Evolutionary conservation across 2,113 vertebrate genomes (phyloP).

Genomic region (Artemisiospiza belli): DNA sequence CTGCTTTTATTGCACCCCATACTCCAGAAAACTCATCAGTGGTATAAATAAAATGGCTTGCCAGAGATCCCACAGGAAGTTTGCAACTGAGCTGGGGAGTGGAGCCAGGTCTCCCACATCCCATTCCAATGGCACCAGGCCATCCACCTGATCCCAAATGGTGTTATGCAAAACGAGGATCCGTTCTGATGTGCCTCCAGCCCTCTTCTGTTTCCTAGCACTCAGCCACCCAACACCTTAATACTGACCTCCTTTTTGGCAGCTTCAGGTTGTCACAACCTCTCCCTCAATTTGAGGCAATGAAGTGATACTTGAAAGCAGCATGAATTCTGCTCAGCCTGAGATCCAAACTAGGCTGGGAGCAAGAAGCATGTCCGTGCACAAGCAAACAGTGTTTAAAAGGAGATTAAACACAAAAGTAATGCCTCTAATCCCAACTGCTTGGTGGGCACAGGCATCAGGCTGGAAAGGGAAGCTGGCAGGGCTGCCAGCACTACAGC

Average conservation of each 20-base stretch:
- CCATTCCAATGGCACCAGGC: constrained; percentile 12
- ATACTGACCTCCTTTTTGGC: not conserved
- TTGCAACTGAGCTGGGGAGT: not conserved
- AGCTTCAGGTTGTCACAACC: not conserved
- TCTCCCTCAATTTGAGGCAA: constrained; percentile 6
- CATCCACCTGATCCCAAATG: constrained; percentile 21
- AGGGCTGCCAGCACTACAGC: not conserved
- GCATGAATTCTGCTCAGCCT: not conserved
- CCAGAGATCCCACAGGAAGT: constrained; percentile 9
- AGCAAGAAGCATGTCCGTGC: constrained; percentile 31
- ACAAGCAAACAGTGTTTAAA: constrained; percentile 16
- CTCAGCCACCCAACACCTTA: constrained; percentile 23
- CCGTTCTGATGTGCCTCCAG: not conserved
- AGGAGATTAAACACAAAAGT: constrained; percentile 38
- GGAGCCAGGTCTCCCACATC: not conserved
- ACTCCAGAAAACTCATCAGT: constrained; percentile 11
- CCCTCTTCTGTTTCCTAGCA: constrained; percentile 5
- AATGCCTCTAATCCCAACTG: constrained; percentile 38
- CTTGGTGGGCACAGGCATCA: constrained; percentile 20
- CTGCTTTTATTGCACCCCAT: not conserved
- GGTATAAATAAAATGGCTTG: not conserved
- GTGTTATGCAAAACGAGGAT: constrained; percentile 11
- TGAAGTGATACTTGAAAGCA: constrained; percentile 49
- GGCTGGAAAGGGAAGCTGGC: not conserved
- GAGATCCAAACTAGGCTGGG: constrained; percentile 17